Evolutionary conservation across 2,113 vertebrate genomes (phyloP), one percentile per base, ranked within the genome.

Genomic region (Phycodurus eques): DNA sequence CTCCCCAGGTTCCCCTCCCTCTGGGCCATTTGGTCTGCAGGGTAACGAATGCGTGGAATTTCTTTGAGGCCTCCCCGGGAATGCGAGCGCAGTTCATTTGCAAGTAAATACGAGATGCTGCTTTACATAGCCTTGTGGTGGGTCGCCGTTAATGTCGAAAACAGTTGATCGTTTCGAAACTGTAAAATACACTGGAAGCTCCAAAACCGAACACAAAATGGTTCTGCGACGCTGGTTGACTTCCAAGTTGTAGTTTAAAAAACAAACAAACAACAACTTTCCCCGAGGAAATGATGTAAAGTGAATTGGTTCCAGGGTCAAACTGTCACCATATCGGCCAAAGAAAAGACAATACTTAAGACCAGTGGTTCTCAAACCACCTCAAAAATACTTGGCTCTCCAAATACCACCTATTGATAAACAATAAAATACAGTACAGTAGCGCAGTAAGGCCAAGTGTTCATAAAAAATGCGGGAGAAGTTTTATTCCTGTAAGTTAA

Each of bases 1-100:
- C 53, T 43, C 14, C 54, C 27, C 53, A 39, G 3, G 43, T 1
- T 1, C 62, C 67, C 62, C 71, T 46, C 79, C 72, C 75, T 17
- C 33, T 72, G 61, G 72, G 81, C 80, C 87, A 88, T 91, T 89
- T 89, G 87, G 83, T 78, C 72, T 76, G 67, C 68, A 35, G 85
- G 84, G 77, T 70, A 85, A 84, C 87, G 81, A 88, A 87, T 81
- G 89, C 85, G 83, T 82, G 87, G 88, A 90, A 90, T 91, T 81
- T 88, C 85, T 83, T 80, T 80, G 89, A 87, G 87, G 84, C 87
- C 86, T 83, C 82, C 83, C 61, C 80, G 85, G 84, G 84, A 86
- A 86, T 84, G 66, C 54, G 73, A 78, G 78, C 70, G 83, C 78
- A 71, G 87, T 87, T 91, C 83, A 90, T 91, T 91, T 90, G 85